These are phyloP conservation scores for Agrypnus murinus DNA, from an alignment of 2,888 invertebrate genomes.

Conservation along the genomic window DNA sequence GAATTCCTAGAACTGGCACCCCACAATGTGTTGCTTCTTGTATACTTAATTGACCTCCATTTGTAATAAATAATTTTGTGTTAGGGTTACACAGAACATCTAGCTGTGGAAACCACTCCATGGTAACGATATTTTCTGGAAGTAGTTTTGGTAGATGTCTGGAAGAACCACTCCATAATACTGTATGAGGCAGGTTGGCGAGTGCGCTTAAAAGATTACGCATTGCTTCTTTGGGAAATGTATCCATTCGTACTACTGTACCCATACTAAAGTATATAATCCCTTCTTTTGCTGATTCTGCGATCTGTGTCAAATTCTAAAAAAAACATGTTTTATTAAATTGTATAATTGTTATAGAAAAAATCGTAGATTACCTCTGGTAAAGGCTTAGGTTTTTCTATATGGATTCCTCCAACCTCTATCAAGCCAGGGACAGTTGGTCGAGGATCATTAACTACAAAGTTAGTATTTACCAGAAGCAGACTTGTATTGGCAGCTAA, in stretches of 20 bases:
- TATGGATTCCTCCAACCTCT: slow-evolving; percentile 74
- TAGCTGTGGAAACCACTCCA: slow-evolving; percentile 44
- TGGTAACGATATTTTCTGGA: slow-evolving; percentile 39
- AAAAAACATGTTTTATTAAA: slow-evolving; percentile 34
- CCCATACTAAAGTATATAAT: slow-evolving; percentile 62
- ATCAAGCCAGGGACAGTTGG: slow-evolving; percentile 72
- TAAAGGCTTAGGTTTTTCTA: slow-evolving; percentile 63
- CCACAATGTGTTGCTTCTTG: slow-evolving; percentile 76
- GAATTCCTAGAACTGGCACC: slow-evolving; percentile 74
- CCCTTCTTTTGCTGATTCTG: slow-evolving; percentile 66
- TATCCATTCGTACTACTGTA: slow-evolving; percentile 53
- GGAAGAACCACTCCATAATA: slow-evolving; percentile 59
- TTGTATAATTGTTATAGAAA: neutral
- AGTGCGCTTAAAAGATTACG: slow-evolving; percentile 56
- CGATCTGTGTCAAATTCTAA: slow-evolving; percentile 70
- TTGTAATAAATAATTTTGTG: slow-evolving; percentile 76
- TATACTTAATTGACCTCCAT: slow-evolving; percentile 77
- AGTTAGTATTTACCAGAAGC: slow-evolving; percentile 72
- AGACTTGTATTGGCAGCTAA: slow-evolving; percentile 71
- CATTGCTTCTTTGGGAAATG: slow-evolving; percentile 45
- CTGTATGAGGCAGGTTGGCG: slow-evolving; percentile 55
- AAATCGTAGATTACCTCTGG: slow-evolving; percentile 56
- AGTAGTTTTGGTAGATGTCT: slow-evolving; percentile 34
- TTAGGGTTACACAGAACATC: slow-evolving; percentile 70
- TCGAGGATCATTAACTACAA: slow-evolving; percentile 69